Percentiles rank a stretch among this genome's conserved stretches.
These are phyloP conservation scores for Morelia viridis DNA, from an alignment of 2,797 vertebrate species.

Conservation along the genomic window DNA sequence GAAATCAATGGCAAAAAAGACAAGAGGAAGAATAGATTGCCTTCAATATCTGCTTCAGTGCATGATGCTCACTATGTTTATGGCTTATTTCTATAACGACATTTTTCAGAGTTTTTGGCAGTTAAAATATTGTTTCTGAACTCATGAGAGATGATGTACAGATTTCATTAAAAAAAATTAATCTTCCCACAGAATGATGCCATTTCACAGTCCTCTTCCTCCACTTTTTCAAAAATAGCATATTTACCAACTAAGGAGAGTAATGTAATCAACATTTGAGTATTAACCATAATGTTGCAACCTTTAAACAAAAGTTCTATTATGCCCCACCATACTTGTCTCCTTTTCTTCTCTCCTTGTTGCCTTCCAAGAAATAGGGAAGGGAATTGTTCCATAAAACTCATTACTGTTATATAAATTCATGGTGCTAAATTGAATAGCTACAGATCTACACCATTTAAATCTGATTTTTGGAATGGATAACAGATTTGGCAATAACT, in stretches of 20 bases:
- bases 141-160: background rate
- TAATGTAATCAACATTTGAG: background rate
- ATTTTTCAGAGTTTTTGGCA: background rate
- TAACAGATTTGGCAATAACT: constrained; percentile 26
- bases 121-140: constrained; percentile 2
- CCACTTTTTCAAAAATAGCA: constrained; percentile 23
- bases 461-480: constrained; percentile 41
- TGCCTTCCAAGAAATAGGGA: constrained; percentile 14
- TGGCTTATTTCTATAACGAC: constrained; percentile 9
- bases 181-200: background rate
- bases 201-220: constrained; percentile 5
- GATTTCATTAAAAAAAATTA: background rate
- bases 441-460: constrained; percentile 49
- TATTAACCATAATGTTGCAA: background rate
- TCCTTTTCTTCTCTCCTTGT: background rate
- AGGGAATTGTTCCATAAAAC: constrained; percentile 35
- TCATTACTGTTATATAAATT: constrained; percentile 48
- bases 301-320: background rate
- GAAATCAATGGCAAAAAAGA: background rate
- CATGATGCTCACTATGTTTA: background rate
- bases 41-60: background rate
- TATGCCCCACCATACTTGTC: background rate
- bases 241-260: constrained; percentile 7
- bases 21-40: background rate
- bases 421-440: background rate